Evolutionary conservation across 1,140 invertebrate species (phyloP).

Genomic region (Diorhabda elongata): DNA sequence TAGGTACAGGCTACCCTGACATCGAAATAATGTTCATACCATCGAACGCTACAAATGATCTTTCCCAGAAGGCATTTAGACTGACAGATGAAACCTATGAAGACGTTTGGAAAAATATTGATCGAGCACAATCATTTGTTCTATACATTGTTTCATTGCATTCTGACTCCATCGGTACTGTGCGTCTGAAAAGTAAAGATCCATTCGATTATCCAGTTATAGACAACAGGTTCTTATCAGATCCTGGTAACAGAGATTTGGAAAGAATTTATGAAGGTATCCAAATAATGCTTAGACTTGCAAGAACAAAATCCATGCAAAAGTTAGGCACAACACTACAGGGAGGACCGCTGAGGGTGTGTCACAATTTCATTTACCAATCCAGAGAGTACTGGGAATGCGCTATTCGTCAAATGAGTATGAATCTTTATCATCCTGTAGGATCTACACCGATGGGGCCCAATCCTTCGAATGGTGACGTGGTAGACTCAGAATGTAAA

Average conservation of each 20-base stretch:
- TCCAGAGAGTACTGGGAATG: conserved; percentile 29
- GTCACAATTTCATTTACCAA: conserved; percentile 37
- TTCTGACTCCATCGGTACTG: conserved; percentile 68
- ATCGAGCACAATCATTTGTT: conserved; percentile 17
- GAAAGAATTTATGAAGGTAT: conserved; percentile 52
- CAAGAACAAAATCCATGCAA: conserved; percentile 50
- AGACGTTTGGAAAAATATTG: conserved; percentile 26
- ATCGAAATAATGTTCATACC: conserved; percentile 28
- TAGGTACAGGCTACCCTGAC: conserved; percentile 25
- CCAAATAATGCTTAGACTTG: conserved; percentile 49
- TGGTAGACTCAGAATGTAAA: conserved; percentile 48
- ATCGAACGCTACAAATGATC: conserved; percentile 21
- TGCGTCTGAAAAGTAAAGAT: conserved; percentile 63
- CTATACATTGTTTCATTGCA: conserved; percentile 48
- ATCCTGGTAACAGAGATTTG: conserved; percentile 52
- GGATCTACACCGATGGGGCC: conserved; percentile 56
- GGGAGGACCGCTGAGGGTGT: conserved; percentile 42
- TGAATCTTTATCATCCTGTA: conserved; percentile 73
- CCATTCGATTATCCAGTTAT: conserved; percentile 73
- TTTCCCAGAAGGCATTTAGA: conserved; percentile 24
- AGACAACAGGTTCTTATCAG: conserved; percentile 63
- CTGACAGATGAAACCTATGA: conserved; percentile 29
- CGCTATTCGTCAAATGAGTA: conserved; percentile 43
- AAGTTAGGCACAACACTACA: conserved; percentile 41
- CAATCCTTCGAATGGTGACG: conserved; percentile 36